Evolutionary conservation across 2,888 invertebrate species (phyloP).

Genomic region (Eupithecia dodoneata): DNA sequence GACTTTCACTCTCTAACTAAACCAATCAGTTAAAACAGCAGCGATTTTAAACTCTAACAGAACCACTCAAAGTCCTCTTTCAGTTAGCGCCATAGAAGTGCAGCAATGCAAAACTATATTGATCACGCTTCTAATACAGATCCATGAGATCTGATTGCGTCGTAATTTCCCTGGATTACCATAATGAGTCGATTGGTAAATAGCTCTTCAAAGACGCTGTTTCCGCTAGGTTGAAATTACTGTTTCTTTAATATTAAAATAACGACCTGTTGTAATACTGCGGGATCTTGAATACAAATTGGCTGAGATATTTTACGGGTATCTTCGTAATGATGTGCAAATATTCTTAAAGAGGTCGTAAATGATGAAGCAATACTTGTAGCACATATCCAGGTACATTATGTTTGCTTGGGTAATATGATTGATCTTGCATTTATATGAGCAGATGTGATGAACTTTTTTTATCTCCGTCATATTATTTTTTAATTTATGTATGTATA

Average conservation of each 20-base stretch:
- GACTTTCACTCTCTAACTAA: conserved; percentile 55
- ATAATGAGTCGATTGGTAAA: conserved; percentile 46
- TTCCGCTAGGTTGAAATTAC: conserved; percentile 43
- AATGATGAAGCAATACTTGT: background rate
- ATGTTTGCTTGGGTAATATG: background rate
- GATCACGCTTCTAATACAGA: conserved; percentile 41
- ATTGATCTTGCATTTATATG: background rate
- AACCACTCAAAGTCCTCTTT: conserved; percentile 28
- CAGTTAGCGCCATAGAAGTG: conserved; percentile 26
- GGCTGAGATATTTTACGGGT: background rate
- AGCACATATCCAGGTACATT: background rate
- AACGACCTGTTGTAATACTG: conserved; percentile 3
- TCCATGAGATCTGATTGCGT: conserved; percentile 37
- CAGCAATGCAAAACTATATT: conserved; percentile 47
- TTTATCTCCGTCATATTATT: too few species aligned
- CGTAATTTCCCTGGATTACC: conserved; percentile 40
- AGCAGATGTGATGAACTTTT: background rate
- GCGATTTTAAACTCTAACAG: conserved; percentile 43
- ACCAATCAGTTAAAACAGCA: conserved; percentile 37
- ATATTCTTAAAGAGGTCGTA: background rate
- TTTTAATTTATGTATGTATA: too few species aligned
- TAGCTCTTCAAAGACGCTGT: conserved; percentile 38
- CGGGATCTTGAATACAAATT: conserved; percentile 15
- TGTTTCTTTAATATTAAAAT: conserved; percentile 29
- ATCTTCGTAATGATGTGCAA: background rate